Evolutionary conservation across 2,888 invertebrate species (phyloP).

Genomic region (Brassicogethes aeneus): DNA sequence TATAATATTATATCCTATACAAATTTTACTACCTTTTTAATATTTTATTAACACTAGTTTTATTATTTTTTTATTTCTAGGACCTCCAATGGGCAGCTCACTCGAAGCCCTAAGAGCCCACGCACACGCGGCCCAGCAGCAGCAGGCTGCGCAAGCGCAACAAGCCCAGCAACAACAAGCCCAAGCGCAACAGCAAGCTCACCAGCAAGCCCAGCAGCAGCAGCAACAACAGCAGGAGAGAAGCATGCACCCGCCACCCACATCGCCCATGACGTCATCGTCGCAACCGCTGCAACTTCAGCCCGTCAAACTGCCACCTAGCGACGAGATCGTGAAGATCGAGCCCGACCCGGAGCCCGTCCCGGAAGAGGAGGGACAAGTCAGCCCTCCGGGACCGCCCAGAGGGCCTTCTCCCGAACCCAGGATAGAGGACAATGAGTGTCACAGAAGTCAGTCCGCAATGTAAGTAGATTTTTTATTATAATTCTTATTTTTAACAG

Average conservation of each 20-base stretch:
- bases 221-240: slow-evolving; percentile 19
- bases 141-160: too few relatives aligned
- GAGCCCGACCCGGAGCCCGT: slow-evolving; percentile 50
- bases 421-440: slow-evolving; percentile 89
- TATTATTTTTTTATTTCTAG: too few relatives aligned
- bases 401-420: slow-evolving; percentile 87
- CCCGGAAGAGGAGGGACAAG: slow-evolving; percentile 70
- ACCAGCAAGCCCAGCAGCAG: slow-evolving; percentile 34
- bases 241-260: slow-evolving; percentile 43
- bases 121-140: slow-evolving; percentile 35
- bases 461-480: slow-evolving; percentile 49
- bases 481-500: too few relatives aligned
- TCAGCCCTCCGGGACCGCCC: slow-evolving; percentile 67
- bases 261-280: slow-evolving; percentile 41
- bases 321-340: slow-evolving; percentile 46
- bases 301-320: slow-evolving; percentile 5
- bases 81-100: slow-evolving; percentile 52
- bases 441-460: slow-evolving; percentile 90
- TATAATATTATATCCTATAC: too few relatives aligned
- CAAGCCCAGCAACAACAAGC: too few relatives aligned
- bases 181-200: too few relatives aligned
- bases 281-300: slow-evolving; percentile 9
- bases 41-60: too few relatives aligned
- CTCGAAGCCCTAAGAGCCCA: slow-evolving; percentile 67
- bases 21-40: too few relatives aligned